Evolutionary conservation across 37 sponge, comb jelly and placozoan species (phyloP), one percentile per base, ranked within the genome.

Genomic region (Axinella damicornis): DNA sequence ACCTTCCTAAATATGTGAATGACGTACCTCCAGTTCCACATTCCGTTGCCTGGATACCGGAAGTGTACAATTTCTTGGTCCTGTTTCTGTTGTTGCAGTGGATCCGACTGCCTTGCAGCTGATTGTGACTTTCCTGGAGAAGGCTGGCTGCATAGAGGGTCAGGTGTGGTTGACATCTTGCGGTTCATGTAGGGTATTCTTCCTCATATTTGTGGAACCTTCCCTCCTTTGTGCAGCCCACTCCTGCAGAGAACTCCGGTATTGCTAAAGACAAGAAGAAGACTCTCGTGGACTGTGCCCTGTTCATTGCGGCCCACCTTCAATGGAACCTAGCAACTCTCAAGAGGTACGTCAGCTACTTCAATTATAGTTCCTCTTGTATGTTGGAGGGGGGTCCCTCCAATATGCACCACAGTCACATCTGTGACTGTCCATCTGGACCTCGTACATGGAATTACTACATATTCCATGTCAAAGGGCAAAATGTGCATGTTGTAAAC

Each of bases 41-140:
- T n/a, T n/a, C n/a, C n/a, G n/a, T n/a, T n/a, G n/a, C n/a, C 12
- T 38, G 54, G 63, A 25, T 15, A 34, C 37, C 4, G 18, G 71
- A 30, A 37, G 37, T 71, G 71, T 24, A 71, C 24, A 24, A 37
- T 2, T 25, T 33, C 37, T 36, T n/a, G n/a, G n/a, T 46, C 46
- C 6, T 4, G 46, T 24, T 39, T 21, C 69, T 24, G 1, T 36
- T 52, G 15, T 5, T 65, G 36, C 72, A 94, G 94, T 63, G 62
- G 88, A 87, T 40, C 94, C 94, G 20, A 87, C 84, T 14, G 80
- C 78, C 25, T 34, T 67, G 14, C 84, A 87, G 64, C 71, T 94
- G 53, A 78, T 94, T 19, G 63, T 67, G 22, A 87, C 89, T 17
- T 94, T 94, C 76, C 88, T 94, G 12, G 94, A 94, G 60, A 91